Percentiles rank a stretch among this genome's conserved stretches.
Evolutionary conservation across 2,888 invertebrate species (phyloP).

Genomic region (Smittia sp.): DNA sequence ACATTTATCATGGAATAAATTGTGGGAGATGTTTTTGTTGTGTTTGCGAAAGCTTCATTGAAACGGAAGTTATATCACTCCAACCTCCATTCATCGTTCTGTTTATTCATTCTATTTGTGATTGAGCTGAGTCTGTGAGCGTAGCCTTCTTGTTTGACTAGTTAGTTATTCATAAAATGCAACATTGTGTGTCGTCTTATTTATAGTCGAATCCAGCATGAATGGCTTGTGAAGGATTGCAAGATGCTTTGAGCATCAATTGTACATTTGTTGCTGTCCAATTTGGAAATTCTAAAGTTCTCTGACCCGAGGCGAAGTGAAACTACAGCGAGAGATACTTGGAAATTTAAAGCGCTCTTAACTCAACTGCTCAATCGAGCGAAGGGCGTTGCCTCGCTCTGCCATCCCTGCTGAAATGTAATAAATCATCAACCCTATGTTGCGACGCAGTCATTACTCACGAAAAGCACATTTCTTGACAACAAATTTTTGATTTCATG

Average conservation of each 20-base stretch:
- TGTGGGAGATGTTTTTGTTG: background rate
- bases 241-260: too few species aligned
- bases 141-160: background rate
- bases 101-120: constrained; percentile 9
- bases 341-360: too few species aligned
- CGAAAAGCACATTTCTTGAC: background rate
- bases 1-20: constrained; percentile 1
- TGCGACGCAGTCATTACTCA: background rate
- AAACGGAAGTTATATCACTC: background rate
- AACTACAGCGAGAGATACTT: too few species aligned
- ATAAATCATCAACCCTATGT: constrained; percentile 17
- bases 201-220: too few species aligned
- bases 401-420: background rate
- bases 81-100: background rate
- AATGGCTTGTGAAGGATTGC: too few species aligned
- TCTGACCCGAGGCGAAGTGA: too few species aligned
- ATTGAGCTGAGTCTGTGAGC: background rate
- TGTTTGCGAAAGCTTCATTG: background rate
- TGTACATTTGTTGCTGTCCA: too few species aligned
- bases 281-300: too few species aligned
- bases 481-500: background rate
- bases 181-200: background rate
- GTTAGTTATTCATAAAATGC: constrained; percentile 21
- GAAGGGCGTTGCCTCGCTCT: background rate
- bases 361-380: too few species aligned